phyloP scores from a whole-genome alignment of 2,888 invertebrate species.

The Charanyca ferruginea region DNA sequence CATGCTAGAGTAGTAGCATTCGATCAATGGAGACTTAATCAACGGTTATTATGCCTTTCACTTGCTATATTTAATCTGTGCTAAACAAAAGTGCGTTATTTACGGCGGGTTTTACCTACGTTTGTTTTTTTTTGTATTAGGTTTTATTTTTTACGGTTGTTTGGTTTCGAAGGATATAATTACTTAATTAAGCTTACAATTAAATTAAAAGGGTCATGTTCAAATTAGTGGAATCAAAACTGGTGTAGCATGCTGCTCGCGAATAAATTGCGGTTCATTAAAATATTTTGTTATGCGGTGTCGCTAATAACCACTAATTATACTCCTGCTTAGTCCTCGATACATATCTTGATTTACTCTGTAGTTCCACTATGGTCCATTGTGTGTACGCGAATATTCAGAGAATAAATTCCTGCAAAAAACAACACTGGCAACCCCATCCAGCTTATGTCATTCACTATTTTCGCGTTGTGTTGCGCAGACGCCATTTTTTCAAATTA shows the following conservation, averaged over 20 bases:
- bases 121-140: neutral
- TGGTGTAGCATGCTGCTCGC: constrained; percentile 10
- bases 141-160: neutral
- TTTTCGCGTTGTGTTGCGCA: too few species aligned
- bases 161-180: too few species aligned
- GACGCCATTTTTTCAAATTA: too few species aligned
- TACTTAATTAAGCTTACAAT: too few species aligned
- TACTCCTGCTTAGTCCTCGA: too few species aligned
- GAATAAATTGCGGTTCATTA: constrained; percentile 41
- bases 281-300: constrained; percentile 31
- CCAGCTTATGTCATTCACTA: too few species aligned
- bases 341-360: too few species aligned
- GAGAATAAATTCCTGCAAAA: too few species aligned
- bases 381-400: too few species aligned
- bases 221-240: constrained; percentile 9
- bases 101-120: neutral
- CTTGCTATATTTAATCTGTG: constrained; percentile 54
- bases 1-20: constrained; percentile 47
- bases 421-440: too few species aligned
- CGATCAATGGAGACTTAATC: constrained; percentile 42
- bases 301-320: constrained; percentile 38
- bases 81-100: constrained; percentile 29
- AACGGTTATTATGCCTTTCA: constrained; percentile 59
- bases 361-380: too few species aligned
- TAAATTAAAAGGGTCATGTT: neutral